Evolutionary conservation across 2,797 vertebrate species (phyloP).

Genomic region (Phrynocephalus forsythii): DNA sequence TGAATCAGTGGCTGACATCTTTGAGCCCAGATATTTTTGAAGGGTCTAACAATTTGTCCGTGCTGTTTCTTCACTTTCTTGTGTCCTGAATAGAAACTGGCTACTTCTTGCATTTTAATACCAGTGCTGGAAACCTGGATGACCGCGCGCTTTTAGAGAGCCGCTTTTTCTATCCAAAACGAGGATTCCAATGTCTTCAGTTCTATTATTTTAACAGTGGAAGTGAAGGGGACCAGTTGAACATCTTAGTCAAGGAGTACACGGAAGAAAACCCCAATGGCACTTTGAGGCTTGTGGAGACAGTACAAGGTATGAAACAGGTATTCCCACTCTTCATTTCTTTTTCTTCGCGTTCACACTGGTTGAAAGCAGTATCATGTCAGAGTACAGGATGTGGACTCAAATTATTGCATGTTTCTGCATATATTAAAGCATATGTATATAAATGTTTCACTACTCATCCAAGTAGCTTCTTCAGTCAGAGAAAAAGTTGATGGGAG

Average conservation of each 20-base stretch:
- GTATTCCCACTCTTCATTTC: not conserved
- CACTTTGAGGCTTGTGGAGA: conserved; percentile 75
- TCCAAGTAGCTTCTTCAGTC: too few relatives aligned
- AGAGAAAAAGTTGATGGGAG: too few relatives aligned
- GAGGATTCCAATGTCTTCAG: conserved; percentile 90
- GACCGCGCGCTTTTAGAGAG: conserved; percentile 85
- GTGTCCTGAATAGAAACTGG: conserved; percentile 81
- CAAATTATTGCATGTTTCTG: too few relatives aligned
- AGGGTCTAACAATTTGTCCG: fast-evolving
- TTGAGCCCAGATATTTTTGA: not conserved
- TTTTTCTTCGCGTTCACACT: not conserved
- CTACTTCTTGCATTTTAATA: conserved; percentile 92
- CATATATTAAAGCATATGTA: too few relatives aligned
- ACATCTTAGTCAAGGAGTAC: conserved; percentile 84
- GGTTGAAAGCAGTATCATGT: too few relatives aligned
- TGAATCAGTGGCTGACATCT: not conserved
- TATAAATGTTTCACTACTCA: too few relatives aligned
- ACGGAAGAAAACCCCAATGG: conserved; percentile 69
- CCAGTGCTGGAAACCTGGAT: conserved; percentile 62
- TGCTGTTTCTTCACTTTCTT: conserved; percentile 26
- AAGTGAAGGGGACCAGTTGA: conserved; percentile 74
- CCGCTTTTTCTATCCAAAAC: conserved; percentile 86
- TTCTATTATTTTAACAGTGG: conserved; percentile 91
- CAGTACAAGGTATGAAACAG: conserved; percentile 80
- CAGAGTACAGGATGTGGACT: too few relatives aligned